Base-by-base conservation (phyloP, 2,797 vertebrate genomes). In the Mormyrus hasselquistii region DNA sequence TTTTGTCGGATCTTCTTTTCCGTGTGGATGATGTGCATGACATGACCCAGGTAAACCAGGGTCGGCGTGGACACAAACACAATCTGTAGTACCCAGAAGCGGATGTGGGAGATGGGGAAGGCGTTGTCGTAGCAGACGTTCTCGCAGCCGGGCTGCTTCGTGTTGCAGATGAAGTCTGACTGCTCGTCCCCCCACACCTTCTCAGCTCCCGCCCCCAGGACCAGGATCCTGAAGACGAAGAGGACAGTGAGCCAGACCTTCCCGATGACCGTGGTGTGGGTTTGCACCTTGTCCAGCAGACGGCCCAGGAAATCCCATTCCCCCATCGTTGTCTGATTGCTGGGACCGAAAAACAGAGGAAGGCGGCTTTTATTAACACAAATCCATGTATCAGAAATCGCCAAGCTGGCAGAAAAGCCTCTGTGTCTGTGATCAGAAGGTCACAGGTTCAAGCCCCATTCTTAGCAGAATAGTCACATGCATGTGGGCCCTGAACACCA, bases 171-270 rank as follows among this genome's bases (percentile, higher is more conserved):
- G 0, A 99, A 99, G 90, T 98, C 97, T 0, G 98, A 98, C 93
- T 99, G 98, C 93, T 99, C 98, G 0, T 99, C 98, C 0, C 97
- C 97, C 98, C 98, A 99, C 8, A 99, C 98, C 0, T 95, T 98
- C 92, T 99, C 98, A 0, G 97, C 97, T 0, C 96, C 97, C 0
- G 97, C 92, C 50, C 95, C 95, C 69, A 99, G 96, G 90, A 99
- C 97, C 92, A 99, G 95, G 93, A 99, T 99, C 65, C 98, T 96
- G 94, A 99, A 99, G 90, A 99, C 96, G 87, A 99, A 99, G 38
- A 99, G 96, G 87, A 99, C 97, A 0, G 97, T 98, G 92, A 99
- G 96, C 98, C 98, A 99, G 94, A 99, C 95, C 94, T 99, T 99
- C 84, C 98, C 98, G 0, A 99, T 96, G 84, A 96, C 96, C 0